Percentiles rank a stretch among this genome's conserved stretches.
Evolutionary conservation across 2,113 vertebrate species (phyloP).

Genomic region (Panthera uncia): DNA sequence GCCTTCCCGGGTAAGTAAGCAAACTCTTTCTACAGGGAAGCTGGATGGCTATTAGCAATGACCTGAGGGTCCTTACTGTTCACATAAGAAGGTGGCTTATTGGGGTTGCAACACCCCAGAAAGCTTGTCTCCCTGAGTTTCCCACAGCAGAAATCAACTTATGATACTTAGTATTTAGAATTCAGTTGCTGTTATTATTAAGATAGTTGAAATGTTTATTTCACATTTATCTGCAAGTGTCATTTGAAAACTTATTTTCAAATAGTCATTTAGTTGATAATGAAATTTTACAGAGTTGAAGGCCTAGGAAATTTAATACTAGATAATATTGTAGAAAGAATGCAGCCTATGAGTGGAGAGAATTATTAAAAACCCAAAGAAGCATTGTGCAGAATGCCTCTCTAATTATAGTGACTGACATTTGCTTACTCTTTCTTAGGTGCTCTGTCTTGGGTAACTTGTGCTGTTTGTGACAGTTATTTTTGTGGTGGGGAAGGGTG

Average conservation of each 20-base stretch:
- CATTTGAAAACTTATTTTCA: constrained; percentile 53
- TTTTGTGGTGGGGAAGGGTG: background rate
- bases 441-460: constrained; percentile 16
- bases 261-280: constrained; percentile 37
- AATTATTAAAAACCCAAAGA: constrained; percentile 56
- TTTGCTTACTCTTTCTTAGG: background rate
- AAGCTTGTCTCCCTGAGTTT: constrained; percentile 44
- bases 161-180: constrained; percentile 49
- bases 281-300: constrained; percentile 65
- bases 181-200: constrained; percentile 37
- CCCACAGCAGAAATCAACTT: constrained; percentile 48
- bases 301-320: constrained; percentile 28
- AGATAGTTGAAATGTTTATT: constrained; percentile 49
- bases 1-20: constrained; percentile 94
- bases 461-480: constrained; percentile 25
- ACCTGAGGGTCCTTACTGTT: constrained; percentile 56
- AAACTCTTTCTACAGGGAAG: constrained; percentile 78
- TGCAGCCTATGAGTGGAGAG: background rate
- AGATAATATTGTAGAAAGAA: constrained; percentile 8
- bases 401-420: background rate
- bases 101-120: constrained; percentile 39
- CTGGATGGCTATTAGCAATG: constrained; percentile 1
- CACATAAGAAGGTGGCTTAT: constrained; percentile 44
- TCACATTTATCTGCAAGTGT: background rate
- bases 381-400: background rate